Conservation (phyloP, 2,797 vertebrate genomes). For the Yasuhikotakia modesta region DNA sequence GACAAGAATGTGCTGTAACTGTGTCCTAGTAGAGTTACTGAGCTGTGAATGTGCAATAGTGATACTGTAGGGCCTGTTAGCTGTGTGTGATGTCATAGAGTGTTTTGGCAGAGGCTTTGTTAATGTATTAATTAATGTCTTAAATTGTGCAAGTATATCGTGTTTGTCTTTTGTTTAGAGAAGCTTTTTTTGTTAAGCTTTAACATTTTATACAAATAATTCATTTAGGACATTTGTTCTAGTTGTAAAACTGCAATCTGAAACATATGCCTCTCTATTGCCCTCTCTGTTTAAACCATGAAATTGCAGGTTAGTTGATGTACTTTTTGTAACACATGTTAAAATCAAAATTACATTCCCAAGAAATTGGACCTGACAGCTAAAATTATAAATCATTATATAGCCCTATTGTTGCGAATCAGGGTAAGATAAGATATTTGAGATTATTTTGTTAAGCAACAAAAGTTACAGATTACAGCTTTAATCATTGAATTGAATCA, state of each 20-base stretch:
- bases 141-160: not conserved
- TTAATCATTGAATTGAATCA: no score
- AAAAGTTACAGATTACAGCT: no score
- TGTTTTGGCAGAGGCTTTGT: not conserved
- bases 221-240: not conserved
- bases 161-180: not conserved
- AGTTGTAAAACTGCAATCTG: not conserved
- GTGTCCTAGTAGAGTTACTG: not conserved
- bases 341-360: no score
- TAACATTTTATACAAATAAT: not conserved
- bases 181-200: not conserved
- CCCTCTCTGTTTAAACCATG: no score
- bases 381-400: no score
- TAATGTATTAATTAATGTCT: not conserved
- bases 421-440: no score
- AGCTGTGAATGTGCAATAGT: not conserved
- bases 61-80: not conserved
- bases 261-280: no score
- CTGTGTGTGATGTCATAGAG: not conserved
- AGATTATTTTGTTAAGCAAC: no score
- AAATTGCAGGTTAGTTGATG: no score
- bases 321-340: no score
- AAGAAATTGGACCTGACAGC: no score
- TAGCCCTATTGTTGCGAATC: no score
- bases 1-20: not conserved